Conservation (phyloP, 1,140 invertebrate species). For the Hormaphis cornu region DNA sequence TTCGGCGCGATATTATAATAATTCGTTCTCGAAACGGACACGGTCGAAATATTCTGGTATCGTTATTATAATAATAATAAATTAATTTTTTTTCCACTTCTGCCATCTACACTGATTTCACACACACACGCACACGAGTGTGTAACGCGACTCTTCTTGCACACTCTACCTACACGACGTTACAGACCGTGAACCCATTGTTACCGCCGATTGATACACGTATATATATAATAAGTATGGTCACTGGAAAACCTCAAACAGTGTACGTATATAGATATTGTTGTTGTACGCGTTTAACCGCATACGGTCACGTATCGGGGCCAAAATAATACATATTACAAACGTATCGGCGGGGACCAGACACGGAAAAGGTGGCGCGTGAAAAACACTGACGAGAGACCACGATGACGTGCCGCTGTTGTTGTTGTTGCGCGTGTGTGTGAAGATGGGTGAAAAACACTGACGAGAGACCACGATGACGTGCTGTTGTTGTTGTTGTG, state of each 20-base stretch:
- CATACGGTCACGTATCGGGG: constrained; percentile 26
- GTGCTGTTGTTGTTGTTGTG: background rate
- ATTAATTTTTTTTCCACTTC: background rate
- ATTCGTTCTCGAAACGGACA: background rate
- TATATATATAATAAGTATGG: background rate
- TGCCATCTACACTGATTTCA: background rate
- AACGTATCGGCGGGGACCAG: too few species aligned
- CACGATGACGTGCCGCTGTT: constrained; percentile 2
- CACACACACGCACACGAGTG: background rate
- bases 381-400: constrained; percentile 29
- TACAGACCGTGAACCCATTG: constrained; percentile 10
- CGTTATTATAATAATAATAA: too few species aligned
- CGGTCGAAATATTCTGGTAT: constrained; percentile 7
- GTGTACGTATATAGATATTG: background rate
- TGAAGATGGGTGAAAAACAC: constrained; percentile 24
- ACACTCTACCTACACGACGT: background rate
- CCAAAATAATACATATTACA: too few species aligned
- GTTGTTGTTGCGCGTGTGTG: background rate
- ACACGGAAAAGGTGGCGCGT: too few species aligned
- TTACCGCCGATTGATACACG: background rate
- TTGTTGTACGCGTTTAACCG: background rate
- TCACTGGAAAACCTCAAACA: constrained; percentile 10
- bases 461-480: constrained; percentile 21
- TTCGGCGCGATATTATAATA: too few species aligned
- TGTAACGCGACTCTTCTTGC: too few species aligned